These are phyloP conservation scores for cat (Felis catus) DNA, from an alignment of 2,113 vertebrate species.

Conservation along the genomic window DNA sequence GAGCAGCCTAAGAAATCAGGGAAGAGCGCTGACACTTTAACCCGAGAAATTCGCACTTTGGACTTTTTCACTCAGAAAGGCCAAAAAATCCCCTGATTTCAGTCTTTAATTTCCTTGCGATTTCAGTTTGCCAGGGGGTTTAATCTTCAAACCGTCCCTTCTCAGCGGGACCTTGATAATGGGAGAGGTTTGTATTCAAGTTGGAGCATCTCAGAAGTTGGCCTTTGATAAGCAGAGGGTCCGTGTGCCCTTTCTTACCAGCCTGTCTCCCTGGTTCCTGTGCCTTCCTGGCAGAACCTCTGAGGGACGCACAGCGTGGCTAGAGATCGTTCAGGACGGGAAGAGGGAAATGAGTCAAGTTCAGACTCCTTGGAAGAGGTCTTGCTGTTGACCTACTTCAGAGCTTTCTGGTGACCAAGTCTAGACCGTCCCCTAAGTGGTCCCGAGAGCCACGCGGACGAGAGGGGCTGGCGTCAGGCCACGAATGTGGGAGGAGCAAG, in stretches of 20 bases:
- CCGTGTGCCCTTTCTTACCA: rapidly evolving
- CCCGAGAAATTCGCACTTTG: background rate
- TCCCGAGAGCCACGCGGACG: background rate
- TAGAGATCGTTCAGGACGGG: background rate
- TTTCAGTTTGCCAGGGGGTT: background rate
- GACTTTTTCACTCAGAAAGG: background rate
- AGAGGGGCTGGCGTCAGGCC: background rate
- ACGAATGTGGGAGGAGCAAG: rapidly evolving
- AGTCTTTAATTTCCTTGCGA: background rate
- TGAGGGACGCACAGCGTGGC: rapidly evolving
- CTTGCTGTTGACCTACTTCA: background rate
- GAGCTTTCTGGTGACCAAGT: background rate
- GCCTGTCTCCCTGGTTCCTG: background rate
- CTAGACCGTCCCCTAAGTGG: background rate
- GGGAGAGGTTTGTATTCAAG: rapidly evolving
- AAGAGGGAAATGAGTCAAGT: background rate
- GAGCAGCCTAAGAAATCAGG: background rate
- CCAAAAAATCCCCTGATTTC: background rate
- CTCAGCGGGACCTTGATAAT: rapidly evolving
- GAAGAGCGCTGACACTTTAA: background rate
- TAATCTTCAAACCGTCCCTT: background rate
- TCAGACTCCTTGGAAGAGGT: background rate
- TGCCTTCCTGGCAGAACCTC: background rate
- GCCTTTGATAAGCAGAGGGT: rapidly evolving
- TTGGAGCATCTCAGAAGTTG: rapidly evolving